Evolutionary conservation across 2,113 vertebrate genomes (phyloP), one percentile per base, ranked within the genome.

Genomic region (Zosterops lateralis): DNA sequence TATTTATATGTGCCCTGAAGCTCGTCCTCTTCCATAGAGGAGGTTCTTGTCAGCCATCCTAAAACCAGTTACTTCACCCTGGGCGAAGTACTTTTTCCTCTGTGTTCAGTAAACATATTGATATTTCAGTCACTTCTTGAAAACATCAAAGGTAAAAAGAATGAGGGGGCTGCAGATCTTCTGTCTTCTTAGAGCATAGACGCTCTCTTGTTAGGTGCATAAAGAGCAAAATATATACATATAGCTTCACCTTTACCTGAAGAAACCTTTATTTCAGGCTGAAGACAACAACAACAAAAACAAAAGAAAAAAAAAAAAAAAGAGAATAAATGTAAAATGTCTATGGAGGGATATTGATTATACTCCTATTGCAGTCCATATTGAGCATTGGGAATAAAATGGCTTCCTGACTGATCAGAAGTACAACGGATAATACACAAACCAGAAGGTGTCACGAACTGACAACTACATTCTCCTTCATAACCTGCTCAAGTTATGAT

Each of bases 1-100:
- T 96, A 96, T 96, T 96, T 93, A 90, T 92, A 64, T 47, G 29
- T 92, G 71, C 89, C 91, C 84, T 80, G 83, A 24, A 95, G 92
- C 96, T 93, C 10, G 2, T 94, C 93, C 90, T 95, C 83, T 93
- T 92, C 70, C 82, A 73, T 4, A 56, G 44, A 51, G 76, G 45
- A 60, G 50, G 74, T 89, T 62, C 91, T 93, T 90, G 61, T 85
- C 81, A 96, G 66, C 48, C 65, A 60, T 89, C 50, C 77, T 88
- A 96, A 90, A 84, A 45, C 47, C 50, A 78, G 83, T 95, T 91
- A 53, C 44, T 94, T 90, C 71, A 88, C 86, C 92, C 56, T 48
- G 42, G 34, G 84, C 82, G 4, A 95, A 72, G 79, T n/a, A 76
- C 36, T 58, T 89, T 96, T 91, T 62, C 82, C 79, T 86, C 90